A percentile compares a stretch with the other conserved stretches of the same genome.
These are phyloP conservation scores for Pseudochirops cupreus DNA, from an alignment of 2,797 vertebrate genomes.

Conservation along the genomic window DNA sequence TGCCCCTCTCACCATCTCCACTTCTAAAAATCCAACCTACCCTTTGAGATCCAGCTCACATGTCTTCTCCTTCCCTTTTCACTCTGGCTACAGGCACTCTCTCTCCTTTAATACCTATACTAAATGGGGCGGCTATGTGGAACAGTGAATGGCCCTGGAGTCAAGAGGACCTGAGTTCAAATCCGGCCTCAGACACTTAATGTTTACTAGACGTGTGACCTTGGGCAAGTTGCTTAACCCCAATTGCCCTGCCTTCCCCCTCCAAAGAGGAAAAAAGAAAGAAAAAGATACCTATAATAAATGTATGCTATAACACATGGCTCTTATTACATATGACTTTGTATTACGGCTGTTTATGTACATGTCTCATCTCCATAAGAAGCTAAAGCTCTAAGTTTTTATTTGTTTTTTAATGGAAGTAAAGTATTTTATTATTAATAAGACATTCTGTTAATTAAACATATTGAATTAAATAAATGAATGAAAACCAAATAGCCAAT, in stretches of 20 bases:
- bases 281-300: background rate
- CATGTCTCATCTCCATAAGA: background rate
- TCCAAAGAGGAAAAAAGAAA: too few relatives aligned
- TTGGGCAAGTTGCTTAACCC: too few relatives aligned
- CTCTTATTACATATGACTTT: background rate
- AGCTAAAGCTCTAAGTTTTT: background rate
- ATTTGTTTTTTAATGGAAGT: background rate
- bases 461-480: background rate
- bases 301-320: background rate
- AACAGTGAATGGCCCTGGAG: too few relatives aligned
- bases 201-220: too few relatives aligned
- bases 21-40: background rate
- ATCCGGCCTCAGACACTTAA: too few relatives aligned
- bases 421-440: background rate
- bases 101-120: background rate
- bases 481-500: background rate
- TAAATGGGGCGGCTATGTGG: background rate
- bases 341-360: background rate
- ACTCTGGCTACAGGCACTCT: background rate
- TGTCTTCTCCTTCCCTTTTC: background rate
- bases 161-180: too few relatives aligned
- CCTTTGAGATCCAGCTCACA: background rate
- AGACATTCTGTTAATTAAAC: background rate
- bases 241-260: too few relatives aligned
- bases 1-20: background rate